Base-by-base conservation (phyloP, 2,113 vertebrate species). In the Rhizomys pruinosus region DNA sequence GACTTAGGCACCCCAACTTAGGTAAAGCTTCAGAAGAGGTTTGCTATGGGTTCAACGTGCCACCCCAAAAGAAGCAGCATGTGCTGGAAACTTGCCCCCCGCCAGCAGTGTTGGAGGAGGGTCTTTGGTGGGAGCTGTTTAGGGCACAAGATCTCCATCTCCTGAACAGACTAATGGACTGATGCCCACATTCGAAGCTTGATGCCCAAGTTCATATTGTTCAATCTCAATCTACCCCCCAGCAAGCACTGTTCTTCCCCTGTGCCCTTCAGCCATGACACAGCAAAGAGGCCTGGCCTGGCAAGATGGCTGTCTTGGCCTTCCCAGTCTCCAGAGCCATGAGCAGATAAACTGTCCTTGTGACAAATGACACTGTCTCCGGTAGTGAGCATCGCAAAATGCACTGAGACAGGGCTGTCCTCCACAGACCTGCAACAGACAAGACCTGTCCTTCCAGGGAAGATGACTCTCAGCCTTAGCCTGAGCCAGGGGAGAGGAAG, bases 41-140 rank as follows among this genome's bases (percentile, higher is more conserved):
- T 27, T 88, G 42, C 23, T 64, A 29, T 27, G n/a, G n/a, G 68
- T 9, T 59, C 71, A 44, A 4, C 22, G 17, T 29, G 27, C 39
- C n/a, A 29, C 17, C n/a, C 71, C 29, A 34, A 74, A 73, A 32
- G 17, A 39, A 73, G 81, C 61, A 68, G 8, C 29, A 2, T 6
- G 3, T 66, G 16, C 10, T 76, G 72, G 72, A 64, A 77, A 25
- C 34, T 22, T 55, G n/a, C 63, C 27, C 19, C 77, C 52, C 17
- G 13, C 61, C n/a, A 25, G 9, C n/a, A 74, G 27, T 3, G 5
- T 34, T 47, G 11, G 19, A 7, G 29, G 47, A 1, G 0, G 8
- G n/a, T 4, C 34, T 25, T 71, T 84, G 25, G 3, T 7, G 16
- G 61, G 19, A 52, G 20, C 27, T 27, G 16, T 69, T 34, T 20